These are phyloP conservation scores for Apodemus speciosus DNA, from an alignment of 2,113 vertebrate genomes.

Conservation along the genomic window DNA sequence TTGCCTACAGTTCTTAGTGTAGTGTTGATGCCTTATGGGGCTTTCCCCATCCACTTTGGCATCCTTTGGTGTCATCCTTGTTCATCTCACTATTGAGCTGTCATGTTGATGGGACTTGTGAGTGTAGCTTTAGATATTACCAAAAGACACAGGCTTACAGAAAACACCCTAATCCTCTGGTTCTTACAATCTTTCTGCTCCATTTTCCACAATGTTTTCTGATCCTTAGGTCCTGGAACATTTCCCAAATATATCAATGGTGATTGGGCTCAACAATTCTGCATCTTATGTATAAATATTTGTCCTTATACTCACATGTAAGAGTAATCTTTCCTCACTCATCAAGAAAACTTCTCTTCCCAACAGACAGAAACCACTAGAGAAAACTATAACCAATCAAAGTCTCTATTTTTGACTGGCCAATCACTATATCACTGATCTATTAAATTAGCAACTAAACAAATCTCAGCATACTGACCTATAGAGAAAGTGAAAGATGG, in stretches of 20 bases:
- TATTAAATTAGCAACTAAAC: slow-evolving; percentile 6
- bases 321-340: not conserved
- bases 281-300: not conserved
- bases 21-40: rapidly evolving
- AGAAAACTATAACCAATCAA: not conserved
- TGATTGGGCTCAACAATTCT: not conserved
- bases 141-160: not conserved
- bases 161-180: not conserved
- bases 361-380: not conserved
- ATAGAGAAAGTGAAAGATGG: not conserved
- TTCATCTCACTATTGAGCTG: not conserved
- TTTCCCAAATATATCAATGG: not conserved
- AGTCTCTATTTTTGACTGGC: not conserved
- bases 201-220: not conserved
- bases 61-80: not conserved
- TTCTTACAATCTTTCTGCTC: not conserved
- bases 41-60: not conserved
- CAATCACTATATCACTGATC: not conserved
- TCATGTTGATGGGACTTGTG: not conserved
- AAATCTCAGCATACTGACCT: slow-evolving; percentile 27
- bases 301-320: too few relatives aligned
- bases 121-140: not conserved
- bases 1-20: not conserved
- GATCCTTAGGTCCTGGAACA: not conserved
- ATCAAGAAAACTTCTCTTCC: not conserved